Percentiles rank a stretch among this genome's conserved stretches.
phyloP scores from a whole-genome alignment of 1,140 invertebrate genomes.

The Pseudomyrmex gracilis region DNA sequence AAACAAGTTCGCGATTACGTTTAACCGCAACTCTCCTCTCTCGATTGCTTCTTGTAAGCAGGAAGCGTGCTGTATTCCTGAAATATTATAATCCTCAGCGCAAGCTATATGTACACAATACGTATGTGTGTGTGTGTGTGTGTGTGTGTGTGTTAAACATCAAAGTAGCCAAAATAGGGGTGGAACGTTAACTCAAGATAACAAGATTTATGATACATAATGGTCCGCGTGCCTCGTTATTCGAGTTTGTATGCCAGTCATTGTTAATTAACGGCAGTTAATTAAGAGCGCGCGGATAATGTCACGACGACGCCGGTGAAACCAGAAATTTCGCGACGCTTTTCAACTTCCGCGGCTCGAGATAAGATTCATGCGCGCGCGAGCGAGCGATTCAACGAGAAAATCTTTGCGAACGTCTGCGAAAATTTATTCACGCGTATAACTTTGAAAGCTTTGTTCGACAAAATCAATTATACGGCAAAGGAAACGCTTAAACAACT shows the following conservation, averaged over 20 bases:
- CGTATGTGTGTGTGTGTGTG: no score
- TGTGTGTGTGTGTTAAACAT: no score
- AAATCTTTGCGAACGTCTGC: background rate
- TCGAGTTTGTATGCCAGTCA: conserved; percentile 27
- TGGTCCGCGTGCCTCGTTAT: background rate
- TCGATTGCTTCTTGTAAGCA: no score
- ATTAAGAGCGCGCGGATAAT: conserved; percentile 45
- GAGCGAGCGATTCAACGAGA: no score
- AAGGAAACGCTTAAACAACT: conserved; percentile 5
- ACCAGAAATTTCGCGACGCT: conserved; percentile 34
- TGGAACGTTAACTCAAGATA: conserved; percentile 1
- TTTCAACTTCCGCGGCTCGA: conserved; percentile 24
- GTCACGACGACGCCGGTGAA: background rate
- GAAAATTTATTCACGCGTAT: conserved; percentile 32
- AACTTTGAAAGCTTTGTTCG: conserved; percentile 4
- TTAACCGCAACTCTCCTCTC: no score
- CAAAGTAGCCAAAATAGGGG: background rate
- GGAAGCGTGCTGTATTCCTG: no score
- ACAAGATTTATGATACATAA: conserved; percentile 22
- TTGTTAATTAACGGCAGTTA: conserved; percentile 42
- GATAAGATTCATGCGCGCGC: conserved; percentile 14
- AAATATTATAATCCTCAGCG: no score
- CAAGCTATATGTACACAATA: background rate
- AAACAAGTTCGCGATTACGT: no score
- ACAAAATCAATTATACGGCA: conserved; percentile 10